A percentile compares a stretch with the other conserved stretches of the same genome.
Conservation (phyloP, 2,888 invertebrate genomes). For the Magallana nippona region DNA sequence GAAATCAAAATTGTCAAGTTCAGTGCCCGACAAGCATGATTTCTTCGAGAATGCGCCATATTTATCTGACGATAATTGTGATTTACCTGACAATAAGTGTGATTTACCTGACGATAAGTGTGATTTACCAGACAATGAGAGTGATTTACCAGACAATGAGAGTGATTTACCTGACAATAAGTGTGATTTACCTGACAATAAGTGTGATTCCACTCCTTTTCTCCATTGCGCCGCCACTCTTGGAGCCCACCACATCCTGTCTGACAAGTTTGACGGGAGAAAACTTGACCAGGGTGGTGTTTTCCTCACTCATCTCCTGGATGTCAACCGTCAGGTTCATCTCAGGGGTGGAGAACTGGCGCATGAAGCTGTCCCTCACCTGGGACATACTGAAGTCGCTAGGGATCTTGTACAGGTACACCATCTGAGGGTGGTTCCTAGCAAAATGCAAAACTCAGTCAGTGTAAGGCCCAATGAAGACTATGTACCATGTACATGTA, state of each 20-base stretch:
- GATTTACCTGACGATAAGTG: constrained; percentile 80
- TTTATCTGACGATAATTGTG: not conserved
- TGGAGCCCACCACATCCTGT: constrained; percentile 61
- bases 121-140: too few relatives aligned
- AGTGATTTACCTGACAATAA: not conserved
- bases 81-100: constrained; percentile 91
- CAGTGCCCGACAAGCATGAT: not conserved
- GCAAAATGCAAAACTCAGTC: constrained; percentile 15
- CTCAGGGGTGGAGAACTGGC: constrained; percentile 86
- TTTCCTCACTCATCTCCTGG: constrained; percentile 62
- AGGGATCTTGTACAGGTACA: constrained; percentile 91
- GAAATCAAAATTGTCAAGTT: too few relatives aligned
- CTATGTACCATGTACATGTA: too few relatives aligned
- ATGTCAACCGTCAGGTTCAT: constrained; percentile 71
- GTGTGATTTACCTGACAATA: constrained; percentile 88
- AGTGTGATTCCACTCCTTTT: constrained; percentile 89
- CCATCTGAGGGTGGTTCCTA: constrained; percentile 97
- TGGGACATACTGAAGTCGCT: constrained; percentile 84
- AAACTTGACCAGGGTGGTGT: constrained; percentile 62
- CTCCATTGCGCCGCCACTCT: constrained; percentile 79
- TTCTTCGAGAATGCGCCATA: not conserved
- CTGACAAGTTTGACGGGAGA: constrained; percentile 68
- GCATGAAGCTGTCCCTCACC: constrained; percentile 98
- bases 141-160: not conserved
- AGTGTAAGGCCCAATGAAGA: too few relatives aligned